phyloP scores from a whole-genome alignment of 2,888 invertebrate species.

The Labia minor region DNA sequence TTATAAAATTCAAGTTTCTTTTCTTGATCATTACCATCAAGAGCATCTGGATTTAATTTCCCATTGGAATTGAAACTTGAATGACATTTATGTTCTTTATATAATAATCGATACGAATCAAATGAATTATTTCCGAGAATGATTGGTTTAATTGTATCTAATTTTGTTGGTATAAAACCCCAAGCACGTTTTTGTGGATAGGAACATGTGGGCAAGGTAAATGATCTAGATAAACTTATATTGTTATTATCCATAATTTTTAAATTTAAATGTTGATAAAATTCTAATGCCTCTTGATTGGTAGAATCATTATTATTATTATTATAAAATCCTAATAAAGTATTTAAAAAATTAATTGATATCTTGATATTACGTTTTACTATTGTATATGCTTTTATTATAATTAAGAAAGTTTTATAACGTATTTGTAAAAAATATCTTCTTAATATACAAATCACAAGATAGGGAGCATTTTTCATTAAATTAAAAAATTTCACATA shows the following conservation, averaged over 20 bases:
- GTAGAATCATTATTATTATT: too few species aligned
- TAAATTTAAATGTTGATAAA: neutral
- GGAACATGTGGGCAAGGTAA: neutral
- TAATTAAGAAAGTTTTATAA: constrained; percentile 59
- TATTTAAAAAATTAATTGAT: neutral
- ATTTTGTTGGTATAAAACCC: neutral
- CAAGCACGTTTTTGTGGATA: neutral
- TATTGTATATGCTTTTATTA: constrained; percentile 61
- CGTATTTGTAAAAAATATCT: constrained; percentile 84
- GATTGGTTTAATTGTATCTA: neutral
- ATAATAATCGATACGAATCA: neutral
- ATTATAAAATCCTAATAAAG: neutral
- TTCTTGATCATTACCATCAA: neutral
- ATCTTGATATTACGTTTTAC: neutral
- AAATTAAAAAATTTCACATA: constrained; percentile 84
- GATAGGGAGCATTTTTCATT: constrained; percentile 61
- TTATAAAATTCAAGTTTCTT: too few species aligned
- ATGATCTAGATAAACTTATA: neutral
- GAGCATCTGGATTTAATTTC: neutral
- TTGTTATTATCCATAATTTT: neutral
- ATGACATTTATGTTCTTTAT: neutral
- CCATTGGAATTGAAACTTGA: neutral
- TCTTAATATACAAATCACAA: constrained; percentile 81
- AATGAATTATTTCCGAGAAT: neutral
- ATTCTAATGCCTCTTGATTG: neutral